phyloP scores from a whole-genome alignment of 2,888 invertebrate genomes.

The Spialia ferax region DNA sequence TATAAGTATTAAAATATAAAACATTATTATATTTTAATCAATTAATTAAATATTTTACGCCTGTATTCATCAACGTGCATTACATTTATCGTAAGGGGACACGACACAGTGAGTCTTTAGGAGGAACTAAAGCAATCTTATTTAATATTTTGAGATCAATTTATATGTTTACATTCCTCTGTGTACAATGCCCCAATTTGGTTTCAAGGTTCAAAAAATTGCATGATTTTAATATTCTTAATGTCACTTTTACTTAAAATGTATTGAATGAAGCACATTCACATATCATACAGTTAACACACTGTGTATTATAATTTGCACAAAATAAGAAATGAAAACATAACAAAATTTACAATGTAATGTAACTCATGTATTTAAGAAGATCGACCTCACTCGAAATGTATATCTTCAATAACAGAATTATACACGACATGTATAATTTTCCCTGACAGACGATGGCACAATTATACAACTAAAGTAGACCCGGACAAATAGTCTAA shows the following conservation, averaged over 20 bases:
- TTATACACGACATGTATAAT: slow-evolving; percentile 23
- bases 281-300: background rate
- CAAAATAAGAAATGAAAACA: slow-evolving; percentile 23
- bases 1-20: background rate
- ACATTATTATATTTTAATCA: no score
- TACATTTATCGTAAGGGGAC: slow-evolving; percentile 56
- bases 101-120: slow-evolving; percentile 60
- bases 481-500: slow-evolving; percentile 36
- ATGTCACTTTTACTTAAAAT: slow-evolving; percentile 14
- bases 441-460: slow-evolving; percentile 38
- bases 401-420: slow-evolving; percentile 6
- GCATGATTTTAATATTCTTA: slow-evolving; percentile 30
- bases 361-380: background rate
- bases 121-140: slow-evolving; percentile 76
- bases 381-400: background rate
- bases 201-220: slow-evolving; percentile 43
- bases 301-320: background rate
- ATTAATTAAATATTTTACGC: slow-evolving; percentile 23
- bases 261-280: slow-evolving; percentile 1
- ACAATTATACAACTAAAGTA: slow-evolving; percentile 43
- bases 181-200: slow-evolving; percentile 61
- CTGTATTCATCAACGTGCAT: slow-evolving; percentile 53
- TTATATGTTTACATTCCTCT: slow-evolving; percentile 58
- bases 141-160: slow-evolving; percentile 74
- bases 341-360: slow-evolving; percentile 20